Conservation (phyloP, 2,888 invertebrate genomes). For the Ophion ventricosus region DNA sequence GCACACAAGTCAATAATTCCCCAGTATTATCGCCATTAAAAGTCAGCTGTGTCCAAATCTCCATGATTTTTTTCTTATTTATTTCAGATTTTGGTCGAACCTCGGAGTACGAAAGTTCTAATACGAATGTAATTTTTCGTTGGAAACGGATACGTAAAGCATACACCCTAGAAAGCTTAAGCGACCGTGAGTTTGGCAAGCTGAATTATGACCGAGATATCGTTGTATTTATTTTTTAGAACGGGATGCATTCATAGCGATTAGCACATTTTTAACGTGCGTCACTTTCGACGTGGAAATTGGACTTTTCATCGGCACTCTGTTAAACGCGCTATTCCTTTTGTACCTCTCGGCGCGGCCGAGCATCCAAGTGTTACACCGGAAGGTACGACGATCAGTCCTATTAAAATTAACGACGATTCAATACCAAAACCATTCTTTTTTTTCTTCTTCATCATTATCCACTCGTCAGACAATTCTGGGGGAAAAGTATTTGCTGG, state of each 20-base stretch:
- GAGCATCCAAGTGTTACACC: slow-evolving; percentile 81
- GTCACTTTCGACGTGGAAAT: slow-evolving; percentile 90
- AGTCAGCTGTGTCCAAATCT: not conserved
- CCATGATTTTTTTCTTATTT: not conserved
- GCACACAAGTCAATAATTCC: no score
- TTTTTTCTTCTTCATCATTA: slow-evolving; percentile 46
- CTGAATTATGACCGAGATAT: not conserved
- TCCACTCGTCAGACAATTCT: slow-evolving; percentile 80
- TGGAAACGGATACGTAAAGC: not conserved
- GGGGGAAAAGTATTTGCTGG: slow-evolving; percentile 85
- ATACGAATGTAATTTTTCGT: not conserved
- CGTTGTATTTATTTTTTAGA: slow-evolving; percentile 71
- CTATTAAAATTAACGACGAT: slow-evolving; percentile 61
- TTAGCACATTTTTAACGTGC: slow-evolving; percentile 88
- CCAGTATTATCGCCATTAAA: not conserved
- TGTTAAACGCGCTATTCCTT: slow-evolving; percentile 87
- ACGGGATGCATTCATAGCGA: slow-evolving; percentile 87
- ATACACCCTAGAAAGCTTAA: not conserved
- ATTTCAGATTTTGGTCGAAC: not conserved
- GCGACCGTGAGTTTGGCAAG: not conserved
- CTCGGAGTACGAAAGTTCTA: not conserved
- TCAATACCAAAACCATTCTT: not conserved
- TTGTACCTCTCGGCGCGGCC: slow-evolving; percentile 89
- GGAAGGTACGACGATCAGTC: slow-evolving; percentile 80
- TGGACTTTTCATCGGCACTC: slow-evolving; percentile 90